phyloP scores from a whole-genome alignment of 2,113 vertebrate species.

The Piprites chloris region DNA sequence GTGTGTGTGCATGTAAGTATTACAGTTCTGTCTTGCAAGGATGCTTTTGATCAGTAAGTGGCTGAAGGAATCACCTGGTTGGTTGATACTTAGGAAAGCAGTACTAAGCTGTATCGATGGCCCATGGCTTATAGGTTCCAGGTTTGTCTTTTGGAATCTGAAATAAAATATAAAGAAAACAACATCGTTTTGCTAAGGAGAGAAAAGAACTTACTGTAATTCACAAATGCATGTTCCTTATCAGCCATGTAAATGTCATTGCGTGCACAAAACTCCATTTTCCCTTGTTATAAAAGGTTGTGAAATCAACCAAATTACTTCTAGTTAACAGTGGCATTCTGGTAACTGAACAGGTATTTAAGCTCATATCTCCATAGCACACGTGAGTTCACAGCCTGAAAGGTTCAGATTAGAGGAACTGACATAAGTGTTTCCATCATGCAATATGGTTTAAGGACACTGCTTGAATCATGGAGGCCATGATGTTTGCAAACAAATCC shows the following conservation, averaged over 20 bases:
- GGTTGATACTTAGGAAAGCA: background rate
- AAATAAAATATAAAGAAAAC: conserved; percentile 15
- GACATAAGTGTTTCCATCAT: background rate
- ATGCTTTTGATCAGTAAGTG: background rate
- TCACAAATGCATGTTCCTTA: background rate
- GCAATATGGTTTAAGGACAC: background rate
- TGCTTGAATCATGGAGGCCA: background rate
- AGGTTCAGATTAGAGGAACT: background rate
- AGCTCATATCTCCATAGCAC: background rate
- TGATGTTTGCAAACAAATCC: background rate
- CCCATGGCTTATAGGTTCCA: conserved; percentile 53
- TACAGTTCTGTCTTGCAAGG: background rate
- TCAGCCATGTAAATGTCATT: background rate
- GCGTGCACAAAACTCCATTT: background rate
- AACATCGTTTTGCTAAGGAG: background rate
- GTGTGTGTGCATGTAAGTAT: background rate
- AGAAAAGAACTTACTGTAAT: background rate
- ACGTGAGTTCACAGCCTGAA: background rate
- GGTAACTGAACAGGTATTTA: background rate
- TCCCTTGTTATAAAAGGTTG: background rate
- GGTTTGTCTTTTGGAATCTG: conserved; percentile 66
- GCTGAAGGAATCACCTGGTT: background rate
- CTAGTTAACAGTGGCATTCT: background rate
- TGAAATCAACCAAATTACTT: background rate
- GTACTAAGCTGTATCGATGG: background rate